Conservation (phyloP, 1,140 invertebrate species). For the Diorhabda sublineata region DNA sequence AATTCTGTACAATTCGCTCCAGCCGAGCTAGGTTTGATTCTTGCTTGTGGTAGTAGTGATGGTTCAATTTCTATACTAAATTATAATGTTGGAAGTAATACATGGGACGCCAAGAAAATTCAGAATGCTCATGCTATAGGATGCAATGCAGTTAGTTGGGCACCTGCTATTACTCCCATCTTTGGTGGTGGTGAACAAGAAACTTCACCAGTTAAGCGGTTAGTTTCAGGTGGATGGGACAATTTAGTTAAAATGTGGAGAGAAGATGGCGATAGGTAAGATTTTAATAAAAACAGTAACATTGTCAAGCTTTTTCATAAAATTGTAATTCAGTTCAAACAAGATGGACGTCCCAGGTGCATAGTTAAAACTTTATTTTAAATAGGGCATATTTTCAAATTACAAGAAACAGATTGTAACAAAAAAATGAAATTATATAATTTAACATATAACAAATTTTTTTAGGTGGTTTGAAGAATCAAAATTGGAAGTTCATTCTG, state of each 20-base stretch:
- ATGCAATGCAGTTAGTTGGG: constrained; percentile 97
- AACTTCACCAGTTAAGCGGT: constrained; percentile 60
- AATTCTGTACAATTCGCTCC: constrained; percentile 98
- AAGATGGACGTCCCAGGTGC: too few relatives aligned
- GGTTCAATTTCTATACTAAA: constrained; percentile 89
- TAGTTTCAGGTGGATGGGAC: constrained; percentile 97
- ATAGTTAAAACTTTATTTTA: too few relatives aligned
- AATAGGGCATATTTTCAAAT: too few relatives aligned
- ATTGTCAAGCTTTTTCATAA: too few relatives aligned
- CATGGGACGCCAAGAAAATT: constrained; percentile 90
- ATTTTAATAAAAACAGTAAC: not conserved
- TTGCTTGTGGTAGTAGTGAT: constrained; percentile 97
- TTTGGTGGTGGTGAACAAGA: constrained; percentile 55
- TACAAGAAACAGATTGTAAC: too few relatives aligned
- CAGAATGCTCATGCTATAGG: constrained; percentile 81
- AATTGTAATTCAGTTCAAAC: too few relatives aligned
- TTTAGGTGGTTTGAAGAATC: constrained; percentile 68
- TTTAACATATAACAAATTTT: too few relatives aligned
- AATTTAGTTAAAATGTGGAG: constrained; percentile 98
- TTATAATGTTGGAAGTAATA: constrained; percentile 70
- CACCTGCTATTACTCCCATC: constrained; percentile 74
- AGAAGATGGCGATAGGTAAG: constrained; percentile 82
- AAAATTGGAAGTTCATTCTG: constrained; percentile 90
- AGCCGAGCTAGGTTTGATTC: constrained; percentile 85
- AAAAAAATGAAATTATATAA: too few relatives aligned